phyloP scores from a whole-genome alignment of 2,113 vertebrate genomes.

The Cyprinodon tularosa region DNA sequence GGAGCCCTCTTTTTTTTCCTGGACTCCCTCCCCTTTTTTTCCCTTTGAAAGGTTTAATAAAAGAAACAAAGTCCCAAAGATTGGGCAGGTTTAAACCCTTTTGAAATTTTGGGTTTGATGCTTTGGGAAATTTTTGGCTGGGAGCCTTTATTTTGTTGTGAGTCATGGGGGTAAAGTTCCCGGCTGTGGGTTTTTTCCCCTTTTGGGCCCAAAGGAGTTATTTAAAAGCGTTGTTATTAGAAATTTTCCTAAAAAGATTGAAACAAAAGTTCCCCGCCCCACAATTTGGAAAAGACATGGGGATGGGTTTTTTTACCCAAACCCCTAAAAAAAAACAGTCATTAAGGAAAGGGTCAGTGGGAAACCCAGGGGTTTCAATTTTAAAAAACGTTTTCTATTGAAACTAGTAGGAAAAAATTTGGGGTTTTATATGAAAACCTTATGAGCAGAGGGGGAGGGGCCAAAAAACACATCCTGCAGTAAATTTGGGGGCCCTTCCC shows the following conservation, averaged over 20 bases:
- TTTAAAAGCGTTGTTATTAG: not conserved
- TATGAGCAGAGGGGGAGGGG: no score
- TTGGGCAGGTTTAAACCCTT: conserved; percentile 19
- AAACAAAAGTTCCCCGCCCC: conserved; percentile 26
- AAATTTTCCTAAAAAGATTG: conserved; percentile 19
- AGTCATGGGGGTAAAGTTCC: conserved; percentile 15
- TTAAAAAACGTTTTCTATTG: no score
- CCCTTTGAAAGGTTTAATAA: not conserved
- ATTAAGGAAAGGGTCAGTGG: conserved; percentile 58
- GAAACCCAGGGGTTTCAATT: no score
- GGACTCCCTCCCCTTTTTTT: not conserved
- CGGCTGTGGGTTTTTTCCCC: not conserved
- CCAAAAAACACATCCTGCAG: no score
- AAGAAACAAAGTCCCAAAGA: conserved; percentile 10
- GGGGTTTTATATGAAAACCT: no score
- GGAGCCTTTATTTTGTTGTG: not conserved
- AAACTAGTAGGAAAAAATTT: no score
- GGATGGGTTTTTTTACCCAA: conserved; percentile 43
- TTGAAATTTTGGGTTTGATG: not conserved
- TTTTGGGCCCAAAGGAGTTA: not conserved
- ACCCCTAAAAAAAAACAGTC: conserved; percentile 66
- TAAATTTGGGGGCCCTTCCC: no score
- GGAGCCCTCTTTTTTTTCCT: conserved; percentile 23
- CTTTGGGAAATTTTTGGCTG: not conserved
- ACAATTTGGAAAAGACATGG: conserved; percentile 34